Conservation (phyloP, 1,140 invertebrate species). For the Trichonephila clavata region DNA sequence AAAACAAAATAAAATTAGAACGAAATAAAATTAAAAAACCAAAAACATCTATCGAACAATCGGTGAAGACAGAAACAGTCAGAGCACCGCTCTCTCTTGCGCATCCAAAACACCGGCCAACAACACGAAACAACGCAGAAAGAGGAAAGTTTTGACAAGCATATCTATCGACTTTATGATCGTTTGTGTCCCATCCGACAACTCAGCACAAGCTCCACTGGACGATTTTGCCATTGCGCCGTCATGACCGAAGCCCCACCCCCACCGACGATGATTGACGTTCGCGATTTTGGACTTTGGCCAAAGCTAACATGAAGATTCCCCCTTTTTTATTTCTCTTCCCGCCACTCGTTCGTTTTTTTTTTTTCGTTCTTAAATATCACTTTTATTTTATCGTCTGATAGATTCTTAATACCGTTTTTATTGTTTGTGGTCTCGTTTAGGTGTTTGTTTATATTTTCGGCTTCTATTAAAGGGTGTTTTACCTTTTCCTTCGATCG, state of each 20-base stretch:
- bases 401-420: not conserved
- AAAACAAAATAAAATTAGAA: no score
- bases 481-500: not conserved
- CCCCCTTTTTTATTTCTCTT: not conserved
- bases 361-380: not conserved
- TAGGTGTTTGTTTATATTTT: not conserved
- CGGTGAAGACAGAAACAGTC: not conserved
- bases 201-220: slow-evolving; percentile 28
- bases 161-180: slow-evolving; percentile 48
- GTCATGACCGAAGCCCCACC: slow-evolving; percentile 47
- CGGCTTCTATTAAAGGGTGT: not conserved
- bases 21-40: not conserved
- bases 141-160: slow-evolving; percentile 69
- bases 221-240: slow-evolving; percentile 56
- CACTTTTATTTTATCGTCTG: not conserved
- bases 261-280: slow-evolving; percentile 52
- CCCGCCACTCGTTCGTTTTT: not conserved
- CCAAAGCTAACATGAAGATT: slow-evolving; percentile 45
- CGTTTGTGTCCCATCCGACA: slow-evolving; percentile 10
- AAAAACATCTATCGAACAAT: not conserved
- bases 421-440: not conserved
- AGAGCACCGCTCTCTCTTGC: not conserved
- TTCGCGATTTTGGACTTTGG: slow-evolving; percentile 54
- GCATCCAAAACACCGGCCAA: slow-evolving; percentile 21
- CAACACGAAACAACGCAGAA: slow-evolving; percentile 46